These are phyloP conservation scores for Microhierax caerulescens DNA, from an alignment of 2,797 vertebrate genomes.

Conservation along the genomic window DNA sequence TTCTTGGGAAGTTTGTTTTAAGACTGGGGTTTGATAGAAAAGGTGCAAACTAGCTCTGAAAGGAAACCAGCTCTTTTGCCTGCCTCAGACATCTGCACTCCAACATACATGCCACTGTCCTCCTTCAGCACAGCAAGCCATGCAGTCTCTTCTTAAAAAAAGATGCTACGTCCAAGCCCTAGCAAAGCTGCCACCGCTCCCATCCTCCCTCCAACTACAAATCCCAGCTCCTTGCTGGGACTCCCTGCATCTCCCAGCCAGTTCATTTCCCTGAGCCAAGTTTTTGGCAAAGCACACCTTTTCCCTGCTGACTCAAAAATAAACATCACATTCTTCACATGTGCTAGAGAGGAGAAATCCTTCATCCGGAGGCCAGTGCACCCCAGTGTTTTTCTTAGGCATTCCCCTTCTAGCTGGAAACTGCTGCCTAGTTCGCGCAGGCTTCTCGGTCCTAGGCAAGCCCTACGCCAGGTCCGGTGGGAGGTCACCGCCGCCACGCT, in stretches of 20 bases:
- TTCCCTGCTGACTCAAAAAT: not conserved
- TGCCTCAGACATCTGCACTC: not conserved
- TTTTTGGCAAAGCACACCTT: not conserved
- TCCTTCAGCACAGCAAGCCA: not conserved
- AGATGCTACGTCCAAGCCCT: not conserved
- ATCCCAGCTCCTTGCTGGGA: not conserved
- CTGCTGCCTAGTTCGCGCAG: accelerated
- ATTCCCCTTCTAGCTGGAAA: not conserved
- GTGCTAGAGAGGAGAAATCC: not conserved
- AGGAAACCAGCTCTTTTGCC: not conserved
- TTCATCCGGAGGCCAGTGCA: not conserved
- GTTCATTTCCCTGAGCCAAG: not conserved
- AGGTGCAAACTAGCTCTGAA: not conserved
- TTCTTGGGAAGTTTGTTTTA: not conserved
- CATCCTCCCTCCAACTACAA: not conserved
- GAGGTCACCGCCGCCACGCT: not conserved
- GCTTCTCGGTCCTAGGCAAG: accelerated
- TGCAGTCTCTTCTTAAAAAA: not conserved
- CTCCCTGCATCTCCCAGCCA: not conserved
- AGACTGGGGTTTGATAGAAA: not conserved
- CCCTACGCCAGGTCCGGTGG: accelerated
- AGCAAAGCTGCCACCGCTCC: not conserved
- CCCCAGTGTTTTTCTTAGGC: not conserved
- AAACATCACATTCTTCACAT: not conserved
- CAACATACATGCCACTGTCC: not conserved